Percentiles rank a stretch among this genome's conserved stretches.
Evolutionary conservation across 2,888 invertebrate species (phyloP).

Genomic region (Tipula helvola): DNA sequence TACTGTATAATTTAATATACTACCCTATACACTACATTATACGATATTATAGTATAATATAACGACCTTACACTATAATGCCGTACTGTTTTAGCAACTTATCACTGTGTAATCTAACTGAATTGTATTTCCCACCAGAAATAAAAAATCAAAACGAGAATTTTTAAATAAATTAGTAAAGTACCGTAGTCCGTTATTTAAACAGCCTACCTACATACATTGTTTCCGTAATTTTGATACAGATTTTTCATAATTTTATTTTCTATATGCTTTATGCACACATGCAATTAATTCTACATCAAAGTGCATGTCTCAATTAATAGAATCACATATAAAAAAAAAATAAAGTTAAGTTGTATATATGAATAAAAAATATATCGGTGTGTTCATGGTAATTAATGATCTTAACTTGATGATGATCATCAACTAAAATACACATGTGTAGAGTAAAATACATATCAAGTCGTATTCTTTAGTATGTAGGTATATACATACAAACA

Average conservation of each 20-base stretch:
- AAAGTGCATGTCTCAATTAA: not conserved
- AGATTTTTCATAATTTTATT: not conserved
- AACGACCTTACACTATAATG: too few relatives aligned
- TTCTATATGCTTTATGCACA: not conserved
- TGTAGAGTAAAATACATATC: not conserved
- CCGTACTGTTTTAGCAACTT: too few relatives aligned
- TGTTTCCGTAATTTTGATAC: not conserved
- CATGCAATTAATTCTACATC: not conserved
- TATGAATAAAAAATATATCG: not conserved
- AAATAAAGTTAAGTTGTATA: not conserved
- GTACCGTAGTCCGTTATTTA: not conserved
- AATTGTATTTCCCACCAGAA: too few relatives aligned
- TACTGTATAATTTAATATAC: too few relatives aligned
- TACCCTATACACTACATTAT: too few relatives aligned
- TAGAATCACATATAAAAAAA: not conserved
- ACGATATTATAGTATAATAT: too few relatives aligned
- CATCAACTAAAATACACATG: not conserved
- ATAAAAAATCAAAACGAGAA: too few relatives aligned
- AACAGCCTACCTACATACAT: not conserved
- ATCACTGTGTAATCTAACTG: too few relatives aligned
- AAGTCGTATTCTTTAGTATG: not conserved
- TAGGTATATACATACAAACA: not conserved
- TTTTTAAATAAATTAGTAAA: not conserved
- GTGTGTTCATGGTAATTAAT: not conserved
- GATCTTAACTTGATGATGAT: not conserved